Evolutionary conservation across 2,113 vertebrate genomes (phyloP), one percentile per base, ranked within the genome.

Genomic region (Ginglymostoma cirratum): DNA sequence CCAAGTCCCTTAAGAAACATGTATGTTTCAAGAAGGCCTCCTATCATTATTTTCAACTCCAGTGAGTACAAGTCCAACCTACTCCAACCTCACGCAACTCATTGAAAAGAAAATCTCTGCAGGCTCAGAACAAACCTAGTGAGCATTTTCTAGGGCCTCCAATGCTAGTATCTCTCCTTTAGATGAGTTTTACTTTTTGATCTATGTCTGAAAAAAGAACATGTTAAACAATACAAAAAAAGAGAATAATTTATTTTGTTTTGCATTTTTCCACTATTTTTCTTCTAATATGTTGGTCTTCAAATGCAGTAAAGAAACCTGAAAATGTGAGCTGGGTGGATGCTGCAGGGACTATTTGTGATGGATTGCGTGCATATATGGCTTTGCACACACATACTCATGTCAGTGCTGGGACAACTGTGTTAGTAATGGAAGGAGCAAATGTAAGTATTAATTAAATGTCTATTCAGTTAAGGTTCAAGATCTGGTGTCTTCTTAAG

Each of bases 391-490:
- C 98, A 55, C 98, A 99, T 66, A 98, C 98, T 92, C 98, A 96
- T 38, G 97, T 98, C 96, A 97, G 98, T 27, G 97, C 98, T 0
- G 98, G 98, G 85, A 98, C 98, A 52, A 98, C 97, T 0, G 98
- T 99, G 55, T 98, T 99, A 27, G 97, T 99, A 66, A 97, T 98
- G 97, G 99, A 99, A 6, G 99, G 99, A 96, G 99, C 98, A 55
- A 99, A 98, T 96, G 99, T 99, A 98, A 0, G 99, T 99, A 97
- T 89, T 96, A 69, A 55, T 90, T 96, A 69, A 55, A 86, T 42
- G 0, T 0, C 89, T 45, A 27, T 17, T 34, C 27, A 14, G 87
- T 61, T 90, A 89, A 34, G 23, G 86, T 61, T 24, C 34, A n/a
- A 34, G 87, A 61, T 66, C 34, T 92, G 34, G 34, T 72, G 27